phyloP scores from a whole-genome alignment of 37 sponge, comb jelly and placozoan species.

The Bolinopsis microptera region DNA sequence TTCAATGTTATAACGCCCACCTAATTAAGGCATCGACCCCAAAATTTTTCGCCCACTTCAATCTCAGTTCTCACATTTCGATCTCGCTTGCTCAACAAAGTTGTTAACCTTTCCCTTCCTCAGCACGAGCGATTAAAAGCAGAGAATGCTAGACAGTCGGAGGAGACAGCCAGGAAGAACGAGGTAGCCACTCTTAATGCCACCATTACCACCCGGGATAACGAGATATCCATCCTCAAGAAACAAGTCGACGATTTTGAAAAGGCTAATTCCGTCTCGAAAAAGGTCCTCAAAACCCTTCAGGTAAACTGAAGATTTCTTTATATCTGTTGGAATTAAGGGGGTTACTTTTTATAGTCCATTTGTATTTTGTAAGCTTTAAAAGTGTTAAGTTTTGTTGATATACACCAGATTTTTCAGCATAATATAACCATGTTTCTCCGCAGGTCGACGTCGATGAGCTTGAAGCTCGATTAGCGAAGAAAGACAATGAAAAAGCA shows the following conservation, averaged over 20 bases:
- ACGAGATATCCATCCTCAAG: slow-evolving; percentile 8
- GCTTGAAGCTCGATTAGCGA: not conserved
- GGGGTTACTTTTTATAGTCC: too few species aligned
- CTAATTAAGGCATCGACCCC: too few species aligned
- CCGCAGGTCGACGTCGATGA: not conserved
- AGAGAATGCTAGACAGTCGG: slow-evolving; percentile 11
- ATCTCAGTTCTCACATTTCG: not conserved
- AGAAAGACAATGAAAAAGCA: not conserved
- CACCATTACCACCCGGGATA: not conserved
- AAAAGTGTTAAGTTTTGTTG: too few species aligned
- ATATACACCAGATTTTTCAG: too few species aligned
- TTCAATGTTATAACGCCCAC: too few species aligned
- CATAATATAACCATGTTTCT: not conserved
- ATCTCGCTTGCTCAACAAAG: not conserved
- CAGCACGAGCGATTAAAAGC: slow-evolving; percentile 56
- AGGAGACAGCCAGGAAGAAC: slow-evolving; percentile 30
- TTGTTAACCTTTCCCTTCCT: not conserved
- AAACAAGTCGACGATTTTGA: not conserved
- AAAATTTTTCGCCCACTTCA: not conserved
- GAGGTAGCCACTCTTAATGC: slow-evolving; percentile 30
- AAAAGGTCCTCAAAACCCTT: slow-evolving; percentile 22
- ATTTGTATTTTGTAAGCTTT: too few species aligned
- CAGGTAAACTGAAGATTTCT: slow-evolving; percentile 33
- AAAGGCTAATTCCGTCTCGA: not conserved
- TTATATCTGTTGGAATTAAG: too few species aligned